phyloP scores from a whole-genome alignment of 2,797 vertebrate species.

The Phyllotis vaccarum region DNA sequence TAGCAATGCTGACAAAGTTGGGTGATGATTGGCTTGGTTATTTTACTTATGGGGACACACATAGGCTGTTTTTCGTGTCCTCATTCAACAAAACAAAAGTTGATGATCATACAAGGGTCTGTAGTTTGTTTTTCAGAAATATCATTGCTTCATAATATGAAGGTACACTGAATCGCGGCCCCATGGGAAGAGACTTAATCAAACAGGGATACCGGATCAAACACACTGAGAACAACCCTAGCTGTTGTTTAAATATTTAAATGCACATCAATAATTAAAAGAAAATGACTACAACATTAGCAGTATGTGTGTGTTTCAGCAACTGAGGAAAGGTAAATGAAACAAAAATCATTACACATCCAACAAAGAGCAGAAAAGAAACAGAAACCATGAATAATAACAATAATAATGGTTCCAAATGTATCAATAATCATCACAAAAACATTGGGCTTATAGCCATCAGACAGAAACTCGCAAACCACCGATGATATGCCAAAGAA shows the following conservation, averaged over 20 bases:
- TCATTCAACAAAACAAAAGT: conserved; percentile 57
- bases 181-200: background rate
- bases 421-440: background rate
- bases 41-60: background rate
- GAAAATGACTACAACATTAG: background rate
- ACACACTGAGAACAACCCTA: background rate
- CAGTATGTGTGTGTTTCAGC: background rate
- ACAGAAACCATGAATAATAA: background rate
- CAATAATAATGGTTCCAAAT: background rate
- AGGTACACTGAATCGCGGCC: background rate
- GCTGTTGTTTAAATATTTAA: conserved; percentile 11
- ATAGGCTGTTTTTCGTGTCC: background rate
- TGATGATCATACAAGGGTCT: background rate
- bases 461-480: background rate
- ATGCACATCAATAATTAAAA: conserved; percentile 1
- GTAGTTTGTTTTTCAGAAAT: conserved; percentile 32
- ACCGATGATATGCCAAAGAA: background rate
- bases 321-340: background rate
- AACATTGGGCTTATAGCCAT: background rate
- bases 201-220: background rate
- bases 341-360: conserved; percentile 10
- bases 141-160: conserved; percentile 4
- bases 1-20: background rate
- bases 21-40: background rate
- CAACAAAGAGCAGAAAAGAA: background rate